Evolutionary conservation across 2,888 invertebrate genomes (phyloP).

Genomic region (Osedax fenrisi): DNA sequence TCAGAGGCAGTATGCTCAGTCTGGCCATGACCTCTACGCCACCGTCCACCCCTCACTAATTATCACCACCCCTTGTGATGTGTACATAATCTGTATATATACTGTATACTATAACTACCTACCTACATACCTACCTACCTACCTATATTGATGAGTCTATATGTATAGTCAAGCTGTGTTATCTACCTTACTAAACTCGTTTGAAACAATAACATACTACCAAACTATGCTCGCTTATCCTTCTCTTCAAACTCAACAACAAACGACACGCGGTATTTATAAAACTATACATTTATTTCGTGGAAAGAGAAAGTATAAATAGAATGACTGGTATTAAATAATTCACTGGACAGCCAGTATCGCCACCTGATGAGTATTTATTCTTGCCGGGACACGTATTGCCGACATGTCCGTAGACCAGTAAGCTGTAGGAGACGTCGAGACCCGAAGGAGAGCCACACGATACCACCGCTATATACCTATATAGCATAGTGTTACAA

Average conservation of each 20-base stretch:
- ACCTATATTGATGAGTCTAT: no score
- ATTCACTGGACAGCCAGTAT: not conserved
- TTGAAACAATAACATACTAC: no score
- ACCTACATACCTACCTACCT: no score
- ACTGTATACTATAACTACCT: no score
- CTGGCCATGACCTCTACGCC: constrained; percentile 61
- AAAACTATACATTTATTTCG: constrained; percentile 13
- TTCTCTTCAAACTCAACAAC: no score
- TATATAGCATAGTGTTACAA: no score
- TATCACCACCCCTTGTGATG: constrained; percentile 38
- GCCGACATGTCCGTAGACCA: constrained; percentile 32
- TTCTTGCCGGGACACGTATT: constrained; percentile 54
- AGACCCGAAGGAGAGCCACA: constrained; percentile 35
- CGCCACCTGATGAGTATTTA: not conserved
- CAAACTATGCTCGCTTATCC: no score
- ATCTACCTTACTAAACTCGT: no score
- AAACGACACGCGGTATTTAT: no score
- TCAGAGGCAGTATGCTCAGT: constrained; percentile 81
- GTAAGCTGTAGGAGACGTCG: constrained; percentile 30
- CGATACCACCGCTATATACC: constrained; percentile 31
- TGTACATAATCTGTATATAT: no score
- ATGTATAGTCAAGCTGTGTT: no score
- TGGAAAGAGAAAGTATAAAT: not conserved
- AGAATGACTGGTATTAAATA: not conserved
- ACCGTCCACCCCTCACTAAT: constrained; percentile 69